Evolutionary conservation across 2,888 invertebrate species (phyloP), one percentile per base, ranked within the genome.

Genomic region (Lacanobia oleracea): DNA sequence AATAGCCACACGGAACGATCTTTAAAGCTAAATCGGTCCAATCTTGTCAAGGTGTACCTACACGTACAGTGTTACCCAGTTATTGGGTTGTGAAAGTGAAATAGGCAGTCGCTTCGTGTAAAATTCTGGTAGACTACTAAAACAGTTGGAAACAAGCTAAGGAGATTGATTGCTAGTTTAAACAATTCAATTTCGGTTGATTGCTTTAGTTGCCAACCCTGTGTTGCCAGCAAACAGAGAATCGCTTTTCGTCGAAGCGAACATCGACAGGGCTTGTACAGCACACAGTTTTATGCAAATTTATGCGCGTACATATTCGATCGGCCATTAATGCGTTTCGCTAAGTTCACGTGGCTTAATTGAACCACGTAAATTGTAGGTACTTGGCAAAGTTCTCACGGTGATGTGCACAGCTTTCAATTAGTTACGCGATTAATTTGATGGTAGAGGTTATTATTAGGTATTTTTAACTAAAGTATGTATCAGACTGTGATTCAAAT

Each of bases 201-300:
- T 14, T 10, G 18, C 33, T 53, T 75, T 45, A 14, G 10, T 53
- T 75, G 60, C 33, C 71, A 83, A 60, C 76, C 76, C 78, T 78
- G 23, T 74, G 69, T 83, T 77, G 81, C 67, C 56, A 80, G 83
- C 76, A 77, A 81, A 84, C 80, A 84, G 83, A 81, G 88, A 91
- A 92, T 89, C 84, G 88, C 87, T 87, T 91, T 93, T 91, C 92
- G 86, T 84, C 85, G 93, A 92, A 92, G 72, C 85, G 73, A 51
- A 83, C 79, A 75, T 75, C 77, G 79, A 74, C 87, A 77, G 68
- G 59, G 75, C 79, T 73, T 77, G 79, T 64, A 79, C 77, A 23
- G 70, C 74, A 72, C 66, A 78, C 67, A 75, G 82, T 85, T 87
- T 84, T 86, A 89, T 88, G 88, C 84, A 84, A 89, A 90, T 91